phyloP scores from a whole-genome alignment of 2,797 vertebrate genomes.

The Gastrophryne carolinensis region DNA sequence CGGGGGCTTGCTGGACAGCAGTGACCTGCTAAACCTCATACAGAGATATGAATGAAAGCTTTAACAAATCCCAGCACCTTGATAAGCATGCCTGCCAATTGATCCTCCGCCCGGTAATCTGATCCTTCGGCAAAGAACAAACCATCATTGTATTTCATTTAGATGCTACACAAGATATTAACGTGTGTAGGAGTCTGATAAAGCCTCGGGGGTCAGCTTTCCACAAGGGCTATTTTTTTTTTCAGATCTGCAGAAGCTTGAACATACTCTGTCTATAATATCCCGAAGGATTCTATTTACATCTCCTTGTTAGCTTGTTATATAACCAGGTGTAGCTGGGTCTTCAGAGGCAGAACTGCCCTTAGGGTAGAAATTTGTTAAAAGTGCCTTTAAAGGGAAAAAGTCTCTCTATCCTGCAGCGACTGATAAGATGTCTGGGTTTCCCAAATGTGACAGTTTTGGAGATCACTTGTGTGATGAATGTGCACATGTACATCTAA shows the following conservation, averaged over 20 bases:
- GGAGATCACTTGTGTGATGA: no score
- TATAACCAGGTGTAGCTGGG: background rate
- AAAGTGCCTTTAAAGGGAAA: no score
- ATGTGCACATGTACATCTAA: no score
- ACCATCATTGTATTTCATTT: slow-evolving; percentile 33
- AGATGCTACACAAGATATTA: slow-evolving; percentile 18
- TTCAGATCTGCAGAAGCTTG: background rate
- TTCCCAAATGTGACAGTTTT: no score
- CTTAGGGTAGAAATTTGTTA: no score
- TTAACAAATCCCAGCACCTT: slow-evolving; percentile 24
- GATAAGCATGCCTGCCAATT: slow-evolving; percentile 26
- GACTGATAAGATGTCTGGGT: no score
- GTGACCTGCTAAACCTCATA: background rate
- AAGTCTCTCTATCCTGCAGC: no score
- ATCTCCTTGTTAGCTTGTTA: background rate
- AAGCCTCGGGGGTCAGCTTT: slow-evolving; percentile 12
- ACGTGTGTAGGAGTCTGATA: slow-evolving; percentile 31
- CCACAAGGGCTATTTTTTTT: background rate
- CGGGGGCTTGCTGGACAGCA: background rate
- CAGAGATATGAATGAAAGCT: slow-evolving; percentile 19
- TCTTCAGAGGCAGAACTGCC: no score
- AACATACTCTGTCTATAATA: background rate
- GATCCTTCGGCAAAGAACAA: slow-evolving; percentile 30
- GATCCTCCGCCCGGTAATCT: slow-evolving; percentile 26
- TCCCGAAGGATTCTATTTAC: background rate